Base-by-base conservation (phyloP, 2,113 vertebrate species). In the Elephas maximus region DNA sequence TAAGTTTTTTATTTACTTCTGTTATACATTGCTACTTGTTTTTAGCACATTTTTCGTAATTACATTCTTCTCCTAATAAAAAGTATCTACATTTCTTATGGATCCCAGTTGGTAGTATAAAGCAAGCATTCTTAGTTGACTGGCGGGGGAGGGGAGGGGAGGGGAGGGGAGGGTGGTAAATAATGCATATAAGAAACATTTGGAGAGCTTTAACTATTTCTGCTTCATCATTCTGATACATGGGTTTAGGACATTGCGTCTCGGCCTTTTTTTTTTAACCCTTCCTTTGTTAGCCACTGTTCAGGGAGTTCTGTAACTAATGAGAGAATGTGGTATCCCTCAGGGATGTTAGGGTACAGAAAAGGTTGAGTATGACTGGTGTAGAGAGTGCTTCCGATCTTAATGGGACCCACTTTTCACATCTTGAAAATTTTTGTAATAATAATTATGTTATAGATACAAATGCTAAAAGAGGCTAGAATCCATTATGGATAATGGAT, bases 341-440 rank as follows among this genome's bases (percentile, higher is more conserved):
- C 28, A 44, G 44, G 23, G 33, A 12, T 85, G 9, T 87, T 87
- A 51, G 60, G 7, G 12, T 87, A 88, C 62, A 11, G 63, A 88
- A 90, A 48, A 95, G 30, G 28, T 93, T 69, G 65, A 41, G 33
- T 92, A 85, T 74, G 60, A 80, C 79, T 94, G 8, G 4, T 93
- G 9, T 57, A 17, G 20, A 84, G 33, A 87, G 15, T 53, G 37
- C 33, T 18, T 77, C 45, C 44, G 95, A 12, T n/a, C 65, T 90
- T 80, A 37, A 6, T 77, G 14, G 48, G 26, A 88, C 20, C 41
- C 30, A 33, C 1, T 96, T 93, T 94, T 96, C 69, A 96, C 33
- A 91, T 63, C 21, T 33, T 94, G 81, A 95, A 95, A 94, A 93
- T 96, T 48, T 44, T 18, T 88, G 6, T 93, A 45, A 44, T 90